Conservation (phyloP, 2,113 vertebrate genomes). For the Cervus canadensis region DNA sequence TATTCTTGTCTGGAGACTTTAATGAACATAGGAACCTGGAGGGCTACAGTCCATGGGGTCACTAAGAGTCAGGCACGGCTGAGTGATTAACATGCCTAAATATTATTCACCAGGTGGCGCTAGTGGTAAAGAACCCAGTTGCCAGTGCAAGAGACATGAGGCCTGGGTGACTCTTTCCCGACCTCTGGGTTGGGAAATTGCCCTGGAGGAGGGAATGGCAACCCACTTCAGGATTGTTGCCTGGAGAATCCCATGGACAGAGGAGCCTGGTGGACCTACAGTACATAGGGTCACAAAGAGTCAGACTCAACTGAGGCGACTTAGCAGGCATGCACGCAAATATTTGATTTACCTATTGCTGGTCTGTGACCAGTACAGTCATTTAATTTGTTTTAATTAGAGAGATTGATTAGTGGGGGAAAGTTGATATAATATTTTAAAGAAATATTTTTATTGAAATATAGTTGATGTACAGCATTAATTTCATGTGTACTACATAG, state of each 20-base stretch:
- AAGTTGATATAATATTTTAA: neutral
- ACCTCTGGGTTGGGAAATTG: neutral
- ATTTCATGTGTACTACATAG: neutral
- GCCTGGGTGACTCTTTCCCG: neutral
- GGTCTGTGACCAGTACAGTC: neutral
- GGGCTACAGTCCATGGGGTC: neutral
- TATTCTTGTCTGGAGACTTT: neutral
- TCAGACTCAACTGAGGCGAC: neutral
- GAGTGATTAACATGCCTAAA: neutral
- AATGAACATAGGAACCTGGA: neutral
- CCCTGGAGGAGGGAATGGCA: neutral
- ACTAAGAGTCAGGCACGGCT: neutral
- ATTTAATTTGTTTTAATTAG: constrained; percentile 36
- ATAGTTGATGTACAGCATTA: neutral
- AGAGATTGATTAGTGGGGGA: neutral
- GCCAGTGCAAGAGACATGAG: neutral
- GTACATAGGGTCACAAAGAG: neutral
- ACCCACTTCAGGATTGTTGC: neutral
- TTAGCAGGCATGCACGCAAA: neutral
- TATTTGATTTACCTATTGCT: neutral
- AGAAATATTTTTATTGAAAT: neutral
- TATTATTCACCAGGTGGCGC: neutral
- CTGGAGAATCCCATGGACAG: neutral
- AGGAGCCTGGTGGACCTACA: neutral
- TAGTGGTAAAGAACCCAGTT: neutral